Conservation (phyloP, 2,797 vertebrate species). For the Lepus townsendii region DNA sequence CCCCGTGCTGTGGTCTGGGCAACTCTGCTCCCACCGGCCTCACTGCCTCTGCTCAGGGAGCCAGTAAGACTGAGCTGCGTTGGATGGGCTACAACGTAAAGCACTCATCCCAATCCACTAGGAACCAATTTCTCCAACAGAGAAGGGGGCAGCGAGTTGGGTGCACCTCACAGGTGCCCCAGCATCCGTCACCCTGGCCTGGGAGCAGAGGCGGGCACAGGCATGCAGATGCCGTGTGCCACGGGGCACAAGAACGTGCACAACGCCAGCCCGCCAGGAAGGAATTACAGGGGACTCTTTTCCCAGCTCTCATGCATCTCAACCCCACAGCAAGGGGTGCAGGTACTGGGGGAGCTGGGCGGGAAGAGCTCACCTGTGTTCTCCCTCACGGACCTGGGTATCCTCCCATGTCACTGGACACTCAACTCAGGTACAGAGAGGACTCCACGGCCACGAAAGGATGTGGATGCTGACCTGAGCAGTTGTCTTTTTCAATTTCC, state of each 20-base stretch:
- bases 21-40: not conserved
- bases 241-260: not conserved
- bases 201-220: too few species aligned
- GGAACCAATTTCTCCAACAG: not conserved
- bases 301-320: not conserved
- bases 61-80: not conserved
- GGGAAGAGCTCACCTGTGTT: not conserved
- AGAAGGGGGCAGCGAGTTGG: too few species aligned
- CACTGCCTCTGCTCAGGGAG: not conserved
- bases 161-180: too few species aligned
- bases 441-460: too few species aligned
- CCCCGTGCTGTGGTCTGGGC: fast-evolving
- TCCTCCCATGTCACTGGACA: not conserved
- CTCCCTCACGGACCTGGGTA: not conserved
- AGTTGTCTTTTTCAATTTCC: not conserved
- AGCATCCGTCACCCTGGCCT: too few species aligned
- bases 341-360: too few species aligned
- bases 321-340: not conserved
- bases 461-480: not conserved
- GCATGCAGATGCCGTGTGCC: not conserved
- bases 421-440: not conserved
- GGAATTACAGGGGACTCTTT: not conserved
- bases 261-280: too few species aligned
- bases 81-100: not conserved
- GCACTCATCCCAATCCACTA: too few species aligned